Evolutionary conservation across 2,113 vertebrate species (phyloP).

Genomic region (Mustela nigripes): DNA sequence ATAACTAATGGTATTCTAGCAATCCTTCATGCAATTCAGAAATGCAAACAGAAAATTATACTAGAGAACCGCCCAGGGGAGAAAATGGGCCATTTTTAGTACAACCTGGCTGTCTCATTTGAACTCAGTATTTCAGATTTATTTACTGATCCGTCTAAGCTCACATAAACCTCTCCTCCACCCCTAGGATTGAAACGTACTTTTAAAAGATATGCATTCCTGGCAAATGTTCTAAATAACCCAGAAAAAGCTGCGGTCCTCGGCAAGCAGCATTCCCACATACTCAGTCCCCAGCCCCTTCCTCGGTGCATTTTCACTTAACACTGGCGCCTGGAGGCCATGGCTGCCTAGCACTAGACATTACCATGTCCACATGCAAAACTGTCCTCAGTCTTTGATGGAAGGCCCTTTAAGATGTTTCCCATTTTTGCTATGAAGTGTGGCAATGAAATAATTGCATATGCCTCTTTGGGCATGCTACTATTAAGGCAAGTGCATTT

Average conservation of each 20-base stretch:
- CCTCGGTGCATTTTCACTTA: not conserved
- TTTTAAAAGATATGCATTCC: not conserved
- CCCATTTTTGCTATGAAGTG: not conserved
- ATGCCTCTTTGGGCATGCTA: not conserved
- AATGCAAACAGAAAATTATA: slow-evolving; percentile 64
- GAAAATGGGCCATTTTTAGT: slow-evolving; percentile 66
- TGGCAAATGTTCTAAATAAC: not conserved
- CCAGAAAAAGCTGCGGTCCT: not conserved
- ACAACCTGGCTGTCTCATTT: slow-evolving; percentile 47
- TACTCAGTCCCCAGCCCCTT: not conserved
- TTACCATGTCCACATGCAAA: not conserved
- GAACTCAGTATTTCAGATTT: slow-evolving; percentile 58
- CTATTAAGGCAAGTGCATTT: not conserved
- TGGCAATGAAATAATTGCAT: not conserved
- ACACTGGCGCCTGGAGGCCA: rapidly evolving
- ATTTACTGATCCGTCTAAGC: slow-evolving; percentile 22
- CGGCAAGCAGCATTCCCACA: not conserved
- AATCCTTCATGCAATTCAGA: slow-evolving; percentile 58
- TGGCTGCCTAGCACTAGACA: too few species aligned
- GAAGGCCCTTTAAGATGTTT: not conserved
- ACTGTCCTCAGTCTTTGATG: not conserved
- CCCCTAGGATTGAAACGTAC: not conserved
- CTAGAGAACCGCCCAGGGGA: slow-evolving; percentile 19
- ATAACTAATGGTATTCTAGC: slow-evolving; percentile 65
- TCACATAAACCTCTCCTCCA: not conserved